Percentiles rank a stretch among this genome's conserved stretches.
Conservation (phyloP, 2,113 vertebrate species). For the Daubentonia madagascariensis region DNA sequence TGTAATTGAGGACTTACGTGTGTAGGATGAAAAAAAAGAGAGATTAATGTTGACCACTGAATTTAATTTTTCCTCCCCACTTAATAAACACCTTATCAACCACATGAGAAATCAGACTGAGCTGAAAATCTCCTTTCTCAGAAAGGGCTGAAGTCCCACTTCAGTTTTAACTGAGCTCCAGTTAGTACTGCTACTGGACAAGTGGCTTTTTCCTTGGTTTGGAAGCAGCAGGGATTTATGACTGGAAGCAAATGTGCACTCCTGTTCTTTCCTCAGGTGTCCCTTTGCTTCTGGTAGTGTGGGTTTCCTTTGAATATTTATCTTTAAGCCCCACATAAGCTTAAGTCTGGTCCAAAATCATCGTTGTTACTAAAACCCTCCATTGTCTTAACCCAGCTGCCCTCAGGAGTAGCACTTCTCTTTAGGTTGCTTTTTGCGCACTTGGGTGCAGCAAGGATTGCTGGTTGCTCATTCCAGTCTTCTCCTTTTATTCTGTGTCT, state of each 20-base stretch:
- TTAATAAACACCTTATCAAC: neutral
- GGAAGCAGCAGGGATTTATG: neutral
- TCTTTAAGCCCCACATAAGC: neutral
- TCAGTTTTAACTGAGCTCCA: conserved; percentile 11
- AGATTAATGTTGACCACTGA: neutral
- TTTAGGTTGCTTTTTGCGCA: neutral
- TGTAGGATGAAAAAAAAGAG: neutral
- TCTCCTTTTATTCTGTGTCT: neutral
- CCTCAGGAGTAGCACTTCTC: neutral
- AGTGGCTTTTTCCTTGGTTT: neutral
- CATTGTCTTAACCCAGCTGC: neutral
- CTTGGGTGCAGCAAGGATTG: neutral
- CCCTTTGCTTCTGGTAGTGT: neutral
- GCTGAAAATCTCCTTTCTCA: conserved; percentile 25
- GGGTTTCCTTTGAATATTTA: neutral
- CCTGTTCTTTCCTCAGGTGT: neutral
- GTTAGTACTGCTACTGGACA: neutral
- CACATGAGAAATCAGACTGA: neutral
- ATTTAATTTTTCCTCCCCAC: neutral
- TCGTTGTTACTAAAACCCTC: conserved; percentile 11
- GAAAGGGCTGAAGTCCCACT: neutral
- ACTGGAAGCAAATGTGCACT: neutral
- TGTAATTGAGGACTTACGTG: neutral
- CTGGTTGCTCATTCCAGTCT: neutral
- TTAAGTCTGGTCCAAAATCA: neutral